phyloP scores from a whole-genome alignment of 2,797 vertebrate genomes.

The Parambassis ranga region DNA sequence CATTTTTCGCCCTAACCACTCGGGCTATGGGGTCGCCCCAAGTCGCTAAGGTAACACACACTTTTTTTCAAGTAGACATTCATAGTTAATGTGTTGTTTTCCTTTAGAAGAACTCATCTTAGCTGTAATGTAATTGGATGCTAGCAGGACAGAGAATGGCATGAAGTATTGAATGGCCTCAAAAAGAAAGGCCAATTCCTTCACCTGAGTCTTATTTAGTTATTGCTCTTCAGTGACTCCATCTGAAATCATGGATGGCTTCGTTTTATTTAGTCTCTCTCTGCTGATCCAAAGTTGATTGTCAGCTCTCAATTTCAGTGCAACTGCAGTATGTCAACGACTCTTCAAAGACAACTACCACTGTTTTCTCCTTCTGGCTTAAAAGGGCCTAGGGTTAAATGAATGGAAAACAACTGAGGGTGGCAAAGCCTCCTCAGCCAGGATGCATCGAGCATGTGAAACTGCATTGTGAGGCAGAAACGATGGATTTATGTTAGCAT shows the following conservation, averaged over 20 bases:
- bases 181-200: neutral
- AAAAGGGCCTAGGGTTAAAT: neutral
- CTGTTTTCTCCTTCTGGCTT: neutral
- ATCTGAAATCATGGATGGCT: constrained; percentile 8
- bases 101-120: no score
- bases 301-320: neutral
- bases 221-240: constrained; percentile 2
- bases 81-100: no score
- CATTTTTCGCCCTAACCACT: no score
- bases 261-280: constrained; percentile 13
- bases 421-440: no score
- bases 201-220: constrained; percentile 4
- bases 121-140: neutral
- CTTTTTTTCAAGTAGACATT: no score
- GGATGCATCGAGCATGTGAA: constrained; percentile 6
- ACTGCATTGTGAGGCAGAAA: constrained; percentile 4
- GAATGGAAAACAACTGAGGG: constrained; percentile 1
- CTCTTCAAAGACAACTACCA: constrained; percentile 3
- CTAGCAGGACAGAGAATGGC: neutral
- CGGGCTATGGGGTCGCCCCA: no score
- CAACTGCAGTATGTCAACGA: constrained; percentile 7
- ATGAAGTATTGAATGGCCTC: neutral
- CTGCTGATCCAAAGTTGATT: neutral
- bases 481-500: neutral
- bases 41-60: no score